Evolutionary conservation across 1,140 invertebrate species (phyloP).

Genomic region (Drosophila kurseongensis): DNA sequence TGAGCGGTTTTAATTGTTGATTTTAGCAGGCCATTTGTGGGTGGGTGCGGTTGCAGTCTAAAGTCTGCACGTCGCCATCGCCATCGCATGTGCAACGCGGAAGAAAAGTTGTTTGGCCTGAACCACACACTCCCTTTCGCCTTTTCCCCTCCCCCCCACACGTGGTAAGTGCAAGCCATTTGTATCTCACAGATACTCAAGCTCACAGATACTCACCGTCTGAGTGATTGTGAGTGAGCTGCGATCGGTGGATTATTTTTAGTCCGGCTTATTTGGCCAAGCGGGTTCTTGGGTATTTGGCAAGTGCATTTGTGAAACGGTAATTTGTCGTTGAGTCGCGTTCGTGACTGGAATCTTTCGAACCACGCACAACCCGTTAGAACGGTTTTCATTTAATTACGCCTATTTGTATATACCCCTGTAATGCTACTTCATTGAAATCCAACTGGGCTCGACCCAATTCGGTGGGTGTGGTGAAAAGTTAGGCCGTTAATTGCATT

Average conservation of each 20-base stretch:
- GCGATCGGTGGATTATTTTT: conserved; percentile 34
- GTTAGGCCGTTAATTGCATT: conserved; percentile 16
- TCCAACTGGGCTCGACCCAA: conserved; percentile 22
- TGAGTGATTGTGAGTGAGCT: conserved; percentile 29
- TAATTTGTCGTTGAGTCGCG: conserved; percentile 69
- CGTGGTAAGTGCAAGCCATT: conserved; percentile 62
- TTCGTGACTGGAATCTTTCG: conserved; percentile 77
- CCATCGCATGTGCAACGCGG: conserved; percentile 74
- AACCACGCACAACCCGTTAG: conserved; percentile 56
- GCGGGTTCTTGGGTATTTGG: conserved; percentile 65
- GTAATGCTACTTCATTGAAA: conserved; percentile 19
- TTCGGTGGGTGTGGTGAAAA: conserved; percentile 46
- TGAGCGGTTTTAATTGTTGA: conserved; percentile 78
- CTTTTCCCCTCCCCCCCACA: conserved; percentile 10
- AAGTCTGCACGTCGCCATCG: conserved; percentile 17
- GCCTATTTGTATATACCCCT: conserved; percentile 18
- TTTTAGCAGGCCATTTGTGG: conserved; percentile 69
- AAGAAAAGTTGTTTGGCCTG: conserved; percentile 74
- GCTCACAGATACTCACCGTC: conserved; percentile 29
- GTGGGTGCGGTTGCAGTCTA: conserved; percentile 61
- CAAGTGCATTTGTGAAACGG: conserved; percentile 75
- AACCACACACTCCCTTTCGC: conserved; percentile 28
- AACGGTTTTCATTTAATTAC: conserved; percentile 45
- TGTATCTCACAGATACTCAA: conserved; percentile 59
- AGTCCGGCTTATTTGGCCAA: conserved; percentile 53